Evolutionary conservation across 2,888 invertebrate species (phyloP).

Genomic region (Eupithecia centaureata): DNA sequence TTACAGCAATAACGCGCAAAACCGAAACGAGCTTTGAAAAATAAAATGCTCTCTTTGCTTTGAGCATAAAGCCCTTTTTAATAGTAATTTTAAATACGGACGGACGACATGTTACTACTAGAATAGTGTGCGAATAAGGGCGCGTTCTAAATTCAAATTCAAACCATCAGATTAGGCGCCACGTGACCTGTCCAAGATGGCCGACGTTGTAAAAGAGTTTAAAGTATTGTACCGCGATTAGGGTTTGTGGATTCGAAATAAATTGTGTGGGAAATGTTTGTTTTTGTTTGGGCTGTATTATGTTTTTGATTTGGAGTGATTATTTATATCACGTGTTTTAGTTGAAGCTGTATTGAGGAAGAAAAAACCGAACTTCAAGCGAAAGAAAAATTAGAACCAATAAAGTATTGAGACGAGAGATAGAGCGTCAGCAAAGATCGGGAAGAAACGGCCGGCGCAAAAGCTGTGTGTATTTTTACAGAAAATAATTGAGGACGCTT

Average conservation of each 20-base stretch:
- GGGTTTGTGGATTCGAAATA: conserved; percentile 39
- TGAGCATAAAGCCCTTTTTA: neutral
- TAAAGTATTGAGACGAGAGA: no score
- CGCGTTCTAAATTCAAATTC: conserved; percentile 10
- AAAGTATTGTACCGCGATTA: conserved; percentile 44
- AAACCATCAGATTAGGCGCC: conserved; percentile 25
- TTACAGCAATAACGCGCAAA: neutral
- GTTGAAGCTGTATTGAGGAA: neutral
- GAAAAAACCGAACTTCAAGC: neutral
- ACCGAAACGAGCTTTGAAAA: neutral
- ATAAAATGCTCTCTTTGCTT: neutral
- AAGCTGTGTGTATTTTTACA: no score
- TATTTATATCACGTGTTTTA: neutral
- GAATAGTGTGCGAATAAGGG: neutral
- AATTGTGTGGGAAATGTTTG: conserved; percentile 42
- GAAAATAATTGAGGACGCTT: no score
- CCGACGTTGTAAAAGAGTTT: conserved; percentile 14
- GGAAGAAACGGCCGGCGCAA: no score
- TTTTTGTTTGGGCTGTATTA: conserved; percentile 10
- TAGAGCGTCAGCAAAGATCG: no score
- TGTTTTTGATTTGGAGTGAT: neutral
- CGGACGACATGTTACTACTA: neutral
- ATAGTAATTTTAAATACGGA: neutral
- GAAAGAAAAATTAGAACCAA: no score
- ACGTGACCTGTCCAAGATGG: conserved; percentile 20